Evolutionary conservation across 2,113 vertebrate genomes (phyloP), one percentile per base, ranked within the genome.

Genomic region (Pterocles orientalis): DNA sequence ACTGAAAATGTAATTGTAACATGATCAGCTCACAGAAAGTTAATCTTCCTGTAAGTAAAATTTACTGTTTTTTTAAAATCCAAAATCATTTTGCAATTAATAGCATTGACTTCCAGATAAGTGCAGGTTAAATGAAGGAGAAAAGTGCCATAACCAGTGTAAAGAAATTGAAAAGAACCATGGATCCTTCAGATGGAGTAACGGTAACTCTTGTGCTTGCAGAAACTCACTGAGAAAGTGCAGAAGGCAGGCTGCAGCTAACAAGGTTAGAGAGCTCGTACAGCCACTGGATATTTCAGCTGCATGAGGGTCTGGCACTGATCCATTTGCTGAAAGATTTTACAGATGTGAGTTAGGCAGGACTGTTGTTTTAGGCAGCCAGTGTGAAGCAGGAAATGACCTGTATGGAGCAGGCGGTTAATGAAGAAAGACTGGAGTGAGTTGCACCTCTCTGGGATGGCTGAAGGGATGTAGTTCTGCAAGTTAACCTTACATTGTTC

Each of bases 361-460:
- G 56, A 24, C 76, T 97, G 93, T 96, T 97, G 79, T 96, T 97
- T 92, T 71, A 94, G 91, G 95, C 91, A 89, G 68, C 62, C 64
- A 43, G 34, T 39, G 81, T 69, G 62, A 93, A 88, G 91, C 60
- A 92, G 96, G 93, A 97, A 97, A 84, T 97, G 77, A 82, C 82
- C 87, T 88, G 61, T 77, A 48, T 70, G 58, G 65, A 94, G 41
- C 84, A 82, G 58, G 65, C 54, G 2, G 60, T 66, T 93, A 84
- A 82, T 5, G 14, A 86, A 92, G 72, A 93, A 78, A 86, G 85
- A 93, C 60, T n/a, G 3, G 16, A 50, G 41, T 1, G 15, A 36
- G 51, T 58, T 72, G 13, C 7, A 13, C 26, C 26, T 96, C 82
- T 8, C 62, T 4, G 14, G 34, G 41, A 39, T 4, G 8, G n/a